A percentile compares a stretch with the other conserved stretches of the same genome.
phyloP scores from a whole-genome alignment of 2,113 vertebrate species.

The Lanius collurio region DNA sequence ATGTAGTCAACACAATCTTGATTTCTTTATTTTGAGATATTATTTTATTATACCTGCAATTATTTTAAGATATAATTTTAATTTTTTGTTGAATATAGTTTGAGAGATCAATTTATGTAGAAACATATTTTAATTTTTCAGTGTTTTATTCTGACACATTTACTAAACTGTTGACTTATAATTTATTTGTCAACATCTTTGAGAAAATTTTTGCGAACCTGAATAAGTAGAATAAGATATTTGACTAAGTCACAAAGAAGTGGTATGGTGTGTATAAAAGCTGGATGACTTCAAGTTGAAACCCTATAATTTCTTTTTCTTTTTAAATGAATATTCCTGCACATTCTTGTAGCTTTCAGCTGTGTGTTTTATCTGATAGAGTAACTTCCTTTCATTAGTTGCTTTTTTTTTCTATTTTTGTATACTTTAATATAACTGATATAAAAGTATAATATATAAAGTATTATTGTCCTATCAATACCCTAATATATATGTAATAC shows the following conservation, averaged over 20 bases:
- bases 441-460: not conserved
- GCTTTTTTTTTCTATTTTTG: not conserved
- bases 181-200: not conserved
- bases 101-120: not conserved
- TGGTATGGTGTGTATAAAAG: not conserved
- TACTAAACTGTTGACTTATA: not conserved
- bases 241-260: not conserved
- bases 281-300: not conserved
- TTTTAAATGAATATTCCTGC: not conserved
- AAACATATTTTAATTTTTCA: not conserved
- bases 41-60: not conserved
- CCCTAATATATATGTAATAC: not conserved
- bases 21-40: not conserved
- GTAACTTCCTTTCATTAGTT: not conserved
- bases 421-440: not conserved
- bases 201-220: not conserved
- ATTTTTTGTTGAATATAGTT: not conserved
- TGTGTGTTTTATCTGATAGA: not conserved
- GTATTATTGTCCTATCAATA: not conserved
- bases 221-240: not conserved
- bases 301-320: accelerated
- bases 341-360: not conserved
- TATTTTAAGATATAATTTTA: not conserved
- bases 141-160: not conserved
- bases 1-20: not conserved